Percentiles rank a stretch among this genome's conserved stretches.
phyloP scores from a whole-genome alignment of 2,797 vertebrate species.

The Gorsachius magnificus region DNA sequence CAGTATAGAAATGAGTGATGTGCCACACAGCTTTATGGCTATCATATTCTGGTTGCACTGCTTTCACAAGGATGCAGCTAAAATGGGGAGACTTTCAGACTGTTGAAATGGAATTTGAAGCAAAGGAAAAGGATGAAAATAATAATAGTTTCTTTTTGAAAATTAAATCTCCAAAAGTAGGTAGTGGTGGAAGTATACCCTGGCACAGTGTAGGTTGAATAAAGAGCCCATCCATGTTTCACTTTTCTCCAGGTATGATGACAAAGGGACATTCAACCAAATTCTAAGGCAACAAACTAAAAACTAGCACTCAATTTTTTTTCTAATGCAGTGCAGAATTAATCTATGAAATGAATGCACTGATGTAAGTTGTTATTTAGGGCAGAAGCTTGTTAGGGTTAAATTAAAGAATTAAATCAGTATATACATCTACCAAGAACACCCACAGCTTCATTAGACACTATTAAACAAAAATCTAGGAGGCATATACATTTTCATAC shows the following conservation, averaged over 20 bases:
- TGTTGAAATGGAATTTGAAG: background rate
- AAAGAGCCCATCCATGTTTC: background rate
- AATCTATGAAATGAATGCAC: background rate
- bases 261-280: background rate
- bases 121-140: background rate
- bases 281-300: background rate
- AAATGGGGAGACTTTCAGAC: background rate
- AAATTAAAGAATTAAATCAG: background rate
- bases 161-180: background rate
- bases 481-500: background rate
- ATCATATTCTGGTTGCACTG: background rate
- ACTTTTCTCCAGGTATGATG: background rate
- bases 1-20: background rate
- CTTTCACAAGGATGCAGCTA: background rate
- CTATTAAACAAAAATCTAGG: background rate
- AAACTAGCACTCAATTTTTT: background rate
- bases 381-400: background rate
- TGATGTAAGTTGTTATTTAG: background rate
- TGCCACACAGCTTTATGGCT: background rate
- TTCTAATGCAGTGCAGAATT: background rate
- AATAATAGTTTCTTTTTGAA: background rate
- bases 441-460: background rate
- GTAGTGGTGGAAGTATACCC: background rate
- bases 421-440: background rate
- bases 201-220: background rate